Conservation (phyloP, 2,888 invertebrate genomes). For the Bombylius major region DNA sequence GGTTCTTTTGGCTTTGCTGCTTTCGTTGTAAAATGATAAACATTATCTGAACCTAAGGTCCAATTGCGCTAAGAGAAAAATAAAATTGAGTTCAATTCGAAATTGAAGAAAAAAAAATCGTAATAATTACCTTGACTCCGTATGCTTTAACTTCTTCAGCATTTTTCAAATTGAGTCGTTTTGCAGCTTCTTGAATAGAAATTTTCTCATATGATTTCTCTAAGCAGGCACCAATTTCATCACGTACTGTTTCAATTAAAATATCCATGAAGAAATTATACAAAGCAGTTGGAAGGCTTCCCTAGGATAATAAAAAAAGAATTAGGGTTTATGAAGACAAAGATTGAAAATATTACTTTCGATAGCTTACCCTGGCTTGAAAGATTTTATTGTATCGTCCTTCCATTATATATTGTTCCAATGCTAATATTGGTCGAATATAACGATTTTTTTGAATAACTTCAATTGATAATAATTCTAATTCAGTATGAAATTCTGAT, state of each 20-base stretch:
- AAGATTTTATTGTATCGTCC: conserved; percentile 98
- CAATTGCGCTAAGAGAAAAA: conserved; percentile 58
- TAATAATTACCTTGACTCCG: conserved; percentile 52
- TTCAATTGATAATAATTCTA: conserved; percentile 84
- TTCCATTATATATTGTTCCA: conserved; percentile 98
- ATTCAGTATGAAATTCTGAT: conserved; percentile 95
- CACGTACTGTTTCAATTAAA: conserved; percentile 84
- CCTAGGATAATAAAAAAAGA: conserved; percentile 38
- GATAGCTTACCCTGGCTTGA: conserved; percentile 54
- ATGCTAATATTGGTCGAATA: conserved; percentile 83
- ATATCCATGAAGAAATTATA: conserved; percentile 97
- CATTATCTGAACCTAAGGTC: conserved; percentile 62
- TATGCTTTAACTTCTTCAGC: conserved; percentile 68
- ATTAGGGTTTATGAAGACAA: neutral
- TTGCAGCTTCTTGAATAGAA: conserved; percentile 71
- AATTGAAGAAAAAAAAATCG: neutral
- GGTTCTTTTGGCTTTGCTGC: conserved; percentile 62
- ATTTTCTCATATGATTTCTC: conserved; percentile 93
- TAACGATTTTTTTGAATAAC: conserved; percentile 87
- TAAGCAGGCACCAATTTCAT: conserved; percentile 92
- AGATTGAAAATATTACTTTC: neutral
- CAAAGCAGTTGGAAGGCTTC: conserved; percentile 89
- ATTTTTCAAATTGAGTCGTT: conserved; percentile 74
- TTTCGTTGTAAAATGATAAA: conserved; percentile 69
- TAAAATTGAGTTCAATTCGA: neutral